phyloP scores from a whole-genome alignment of 2,888 invertebrate genomes.

The Athetis lepigone region DNA sequence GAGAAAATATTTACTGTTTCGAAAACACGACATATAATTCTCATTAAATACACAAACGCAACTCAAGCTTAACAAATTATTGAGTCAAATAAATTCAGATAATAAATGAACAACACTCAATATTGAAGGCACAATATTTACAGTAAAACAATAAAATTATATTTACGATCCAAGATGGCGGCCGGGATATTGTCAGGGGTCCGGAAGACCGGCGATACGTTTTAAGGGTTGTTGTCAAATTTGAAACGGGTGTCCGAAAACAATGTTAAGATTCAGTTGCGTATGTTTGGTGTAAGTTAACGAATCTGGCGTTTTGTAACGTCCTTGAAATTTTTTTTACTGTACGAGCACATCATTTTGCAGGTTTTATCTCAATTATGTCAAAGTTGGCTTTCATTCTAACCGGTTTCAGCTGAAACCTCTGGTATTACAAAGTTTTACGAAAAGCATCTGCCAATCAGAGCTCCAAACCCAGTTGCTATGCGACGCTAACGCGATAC shows the following conservation, averaged over 20 bases:
- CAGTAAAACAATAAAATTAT: constrained; percentile 33
- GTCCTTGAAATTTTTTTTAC: background rate
- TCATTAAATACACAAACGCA: constrained; percentile 23
- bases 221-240: constrained; percentile 66
- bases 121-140: constrained; percentile 42
- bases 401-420: too few species aligned
- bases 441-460: too few species aligned
- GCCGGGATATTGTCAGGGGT: constrained; percentile 62
- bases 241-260: constrained; percentile 69
- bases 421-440: too few species aligned
- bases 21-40: constrained; percentile 15
- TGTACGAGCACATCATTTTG: too few species aligned
- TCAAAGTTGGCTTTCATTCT: too few species aligned
- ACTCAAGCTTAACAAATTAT: constrained; percentile 25
- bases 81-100: constrained; percentile 35
- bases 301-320: constrained; percentile 15
- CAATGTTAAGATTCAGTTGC: constrained; percentile 67
- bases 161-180: constrained; percentile 28
- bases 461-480: too few species aligned
- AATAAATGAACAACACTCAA: constrained; percentile 22
- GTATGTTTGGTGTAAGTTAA: constrained; percentile 46
- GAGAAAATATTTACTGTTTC: background rate
- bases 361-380: too few species aligned
- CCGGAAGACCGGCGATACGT: constrained; percentile 68
- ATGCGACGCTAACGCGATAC: too few species aligned